phyloP scores from a whole-genome alignment of 2,888 invertebrate genomes.

The Drosophila meridiana region DNA sequence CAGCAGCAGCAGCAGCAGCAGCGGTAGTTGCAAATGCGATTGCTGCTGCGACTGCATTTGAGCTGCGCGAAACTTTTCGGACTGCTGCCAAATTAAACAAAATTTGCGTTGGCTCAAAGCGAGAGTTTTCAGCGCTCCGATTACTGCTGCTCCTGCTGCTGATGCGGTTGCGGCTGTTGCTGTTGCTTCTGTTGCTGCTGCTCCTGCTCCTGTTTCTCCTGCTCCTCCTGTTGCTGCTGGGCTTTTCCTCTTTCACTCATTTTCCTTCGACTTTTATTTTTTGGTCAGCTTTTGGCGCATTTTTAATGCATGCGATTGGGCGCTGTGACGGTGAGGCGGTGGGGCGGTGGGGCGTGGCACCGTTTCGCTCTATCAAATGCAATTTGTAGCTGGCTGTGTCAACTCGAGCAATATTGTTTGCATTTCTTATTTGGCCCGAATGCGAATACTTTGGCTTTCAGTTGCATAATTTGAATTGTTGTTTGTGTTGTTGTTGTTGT shows the following conservation, averaged over 20 bases:
- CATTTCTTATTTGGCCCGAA: slow-evolving; percentile 60
- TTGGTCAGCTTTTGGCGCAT: slow-evolving; percentile 50
- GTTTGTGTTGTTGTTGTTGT: neutral
- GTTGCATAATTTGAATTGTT: slow-evolving; percentile 39
- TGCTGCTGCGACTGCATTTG: slow-evolving; percentile 20
- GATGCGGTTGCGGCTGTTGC: neutral
- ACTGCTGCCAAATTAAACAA: slow-evolving; percentile 74
- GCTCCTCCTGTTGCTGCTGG: neutral
- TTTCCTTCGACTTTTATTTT: slow-evolving; percentile 26
- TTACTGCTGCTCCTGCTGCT: slow-evolving; percentile 2
- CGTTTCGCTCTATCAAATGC: slow-evolving; percentile 62
- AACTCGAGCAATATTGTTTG: slow-evolving; percentile 68
- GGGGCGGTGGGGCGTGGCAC: slow-evolving; percentile 9
- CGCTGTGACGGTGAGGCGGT: slow-evolving; percentile 17
- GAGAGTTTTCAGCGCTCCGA: slow-evolving; percentile 21
- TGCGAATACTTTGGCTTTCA: slow-evolving; percentile 40
- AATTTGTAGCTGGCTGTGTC: slow-evolving; percentile 56
- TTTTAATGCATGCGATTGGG: slow-evolving; percentile 68
- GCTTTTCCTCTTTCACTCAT: slow-evolving; percentile 16
- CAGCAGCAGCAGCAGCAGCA: slow-evolving; percentile 12
- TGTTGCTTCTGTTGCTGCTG: neutral
- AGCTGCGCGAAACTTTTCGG: slow-evolving; percentile 58
- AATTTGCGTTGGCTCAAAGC: slow-evolving; percentile 53
- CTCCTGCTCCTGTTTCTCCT: neutral
- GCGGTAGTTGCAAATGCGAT: slow-evolving; percentile 9